A percentile compares a stretch with the other conserved stretches of the same genome.
Evolutionary conservation across 2,888 invertebrate genomes (phyloP).

Genomic region (Ectropis crepuscularia): DNA sequence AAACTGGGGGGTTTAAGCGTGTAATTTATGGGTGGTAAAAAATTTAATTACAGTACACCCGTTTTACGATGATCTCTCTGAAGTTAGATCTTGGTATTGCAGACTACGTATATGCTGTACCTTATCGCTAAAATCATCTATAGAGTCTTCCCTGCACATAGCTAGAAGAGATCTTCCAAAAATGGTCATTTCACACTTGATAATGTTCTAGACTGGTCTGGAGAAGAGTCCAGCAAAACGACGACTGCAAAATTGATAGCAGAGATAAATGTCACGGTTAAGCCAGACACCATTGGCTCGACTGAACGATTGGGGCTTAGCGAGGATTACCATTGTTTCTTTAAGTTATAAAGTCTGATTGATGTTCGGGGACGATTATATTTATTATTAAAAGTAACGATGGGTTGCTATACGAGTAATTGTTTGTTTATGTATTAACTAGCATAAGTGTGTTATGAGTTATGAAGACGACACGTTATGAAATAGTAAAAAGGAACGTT

Average conservation of each 20-base stretch:
- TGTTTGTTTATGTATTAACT: not conserved
- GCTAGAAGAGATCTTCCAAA: no score
- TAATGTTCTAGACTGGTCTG: conserved; percentile 25
- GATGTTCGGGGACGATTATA: conserved; percentile 24
- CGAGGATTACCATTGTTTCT: conserved; percentile 27
- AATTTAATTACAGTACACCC: not conserved
- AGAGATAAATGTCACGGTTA: conserved; percentile 24
- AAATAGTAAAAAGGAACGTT: no score
- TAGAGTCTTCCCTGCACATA: no score
- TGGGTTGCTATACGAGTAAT: not conserved
- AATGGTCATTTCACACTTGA: conserved; percentile 2
- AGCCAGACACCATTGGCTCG: conserved; percentile 19
- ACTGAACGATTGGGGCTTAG: conserved; percentile 12
- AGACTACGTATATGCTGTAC: no score
- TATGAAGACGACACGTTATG: no score
- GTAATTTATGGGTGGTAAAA: conserved; percentile 32
- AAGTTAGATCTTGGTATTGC: no score
- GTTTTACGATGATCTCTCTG: no score
- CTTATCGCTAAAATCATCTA: no score
- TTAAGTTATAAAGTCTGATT: conserved; percentile 43
- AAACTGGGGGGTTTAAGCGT: conserved; percentile 32
- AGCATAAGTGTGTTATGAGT: no score
- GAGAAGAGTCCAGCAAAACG: conserved; percentile 12
- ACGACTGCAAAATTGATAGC: conserved; percentile 15
- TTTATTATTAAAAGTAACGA: conserved; percentile 2